These are phyloP conservation scores for Eulithis testata DNA, from an alignment of 2,888 invertebrate species.

Conservation along the genomic window DNA sequence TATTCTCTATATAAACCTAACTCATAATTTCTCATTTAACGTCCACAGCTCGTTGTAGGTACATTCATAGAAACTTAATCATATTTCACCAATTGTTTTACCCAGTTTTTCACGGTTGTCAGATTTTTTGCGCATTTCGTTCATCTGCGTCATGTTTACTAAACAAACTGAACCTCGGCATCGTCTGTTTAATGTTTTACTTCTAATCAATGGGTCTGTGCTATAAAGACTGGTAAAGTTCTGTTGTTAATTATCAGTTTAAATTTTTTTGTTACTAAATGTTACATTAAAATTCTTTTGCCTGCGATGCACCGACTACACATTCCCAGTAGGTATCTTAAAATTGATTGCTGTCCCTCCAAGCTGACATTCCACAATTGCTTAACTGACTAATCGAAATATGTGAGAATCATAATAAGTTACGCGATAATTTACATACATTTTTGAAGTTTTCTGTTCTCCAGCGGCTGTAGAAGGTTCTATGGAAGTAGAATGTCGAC, in stretches of 20 bases:
- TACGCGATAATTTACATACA: too few species aligned
- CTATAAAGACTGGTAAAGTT: constrained; percentile 10
- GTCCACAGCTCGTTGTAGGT: background rate
- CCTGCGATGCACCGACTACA: too few species aligned
- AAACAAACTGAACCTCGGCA: constrained; percentile 12
- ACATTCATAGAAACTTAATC: background rate
- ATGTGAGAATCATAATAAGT: too few species aligned
- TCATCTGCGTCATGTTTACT: constrained; percentile 10
- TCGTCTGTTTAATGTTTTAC: constrained; percentile 31
- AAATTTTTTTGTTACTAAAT: background rate
- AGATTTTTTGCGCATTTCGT: constrained; percentile 11
- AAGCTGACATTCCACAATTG: too few species aligned
- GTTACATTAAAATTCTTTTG: background rate
- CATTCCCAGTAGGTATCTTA: too few species aligned
- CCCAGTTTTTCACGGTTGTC: constrained; percentile 2
- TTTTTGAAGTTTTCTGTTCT: too few species aligned
- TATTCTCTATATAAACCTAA: too few species aligned
- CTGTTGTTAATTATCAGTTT: constrained; percentile 8
- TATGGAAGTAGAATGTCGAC: too few species aligned
- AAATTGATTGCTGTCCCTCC: too few species aligned
- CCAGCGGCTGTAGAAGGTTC: too few species aligned
- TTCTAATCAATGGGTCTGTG: constrained; percentile 22
- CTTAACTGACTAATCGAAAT: too few species aligned
- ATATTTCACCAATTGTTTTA: background rate
- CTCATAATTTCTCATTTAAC: too few species aligned